Percentiles rank a stretch among this genome's conserved stretches.
These are phyloP conservation scores for Cheilosia grossa DNA, from an alignment of 2,888 invertebrate genomes.

Conservation along the genomic window DNA sequence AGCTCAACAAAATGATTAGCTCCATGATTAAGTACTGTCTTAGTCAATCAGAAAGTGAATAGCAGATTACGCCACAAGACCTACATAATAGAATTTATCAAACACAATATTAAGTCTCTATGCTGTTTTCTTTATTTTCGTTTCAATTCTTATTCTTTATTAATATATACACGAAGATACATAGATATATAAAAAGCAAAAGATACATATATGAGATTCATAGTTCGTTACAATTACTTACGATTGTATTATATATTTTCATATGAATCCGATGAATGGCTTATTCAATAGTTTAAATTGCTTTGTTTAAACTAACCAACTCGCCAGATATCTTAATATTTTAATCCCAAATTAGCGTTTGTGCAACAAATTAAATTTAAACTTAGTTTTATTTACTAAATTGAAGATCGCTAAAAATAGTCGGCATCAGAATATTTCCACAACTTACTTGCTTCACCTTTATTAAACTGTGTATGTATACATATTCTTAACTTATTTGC, in stretches of 20 bases:
- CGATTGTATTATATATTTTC: constrained; percentile 26
- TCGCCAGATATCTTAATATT: background rate
- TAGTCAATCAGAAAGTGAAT: constrained; percentile 55
- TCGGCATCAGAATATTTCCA: background rate
- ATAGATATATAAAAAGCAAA: constrained; percentile 7
- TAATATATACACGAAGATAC: constrained; percentile 2
- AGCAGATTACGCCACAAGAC: constrained; percentile 39
- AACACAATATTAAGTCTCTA: constrained; percentile 38
- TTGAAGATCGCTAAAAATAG: background rate
- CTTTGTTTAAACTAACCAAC: constrained; percentile 12
- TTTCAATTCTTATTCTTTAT: constrained; percentile 18
- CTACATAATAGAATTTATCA: constrained; percentile 35
- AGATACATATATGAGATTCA: constrained; percentile 59
- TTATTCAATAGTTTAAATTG: constrained; percentile 26
- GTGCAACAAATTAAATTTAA: background rate
- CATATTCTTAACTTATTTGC: constrained; percentile 3
- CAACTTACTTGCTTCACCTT: constrained; percentile 1
- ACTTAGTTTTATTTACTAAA: background rate
- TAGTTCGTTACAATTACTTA: constrained; percentile 25
- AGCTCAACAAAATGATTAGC: background rate
- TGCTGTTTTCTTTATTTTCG: constrained; percentile 19
- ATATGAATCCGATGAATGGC: constrained; percentile 15
- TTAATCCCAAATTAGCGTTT: constrained; percentile 12
- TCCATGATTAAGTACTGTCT: background rate
- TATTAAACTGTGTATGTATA: background rate